phyloP scores from a whole-genome alignment of 64 coral and sea anemone genomes.

The Dendronephthya gigantea region DNA sequence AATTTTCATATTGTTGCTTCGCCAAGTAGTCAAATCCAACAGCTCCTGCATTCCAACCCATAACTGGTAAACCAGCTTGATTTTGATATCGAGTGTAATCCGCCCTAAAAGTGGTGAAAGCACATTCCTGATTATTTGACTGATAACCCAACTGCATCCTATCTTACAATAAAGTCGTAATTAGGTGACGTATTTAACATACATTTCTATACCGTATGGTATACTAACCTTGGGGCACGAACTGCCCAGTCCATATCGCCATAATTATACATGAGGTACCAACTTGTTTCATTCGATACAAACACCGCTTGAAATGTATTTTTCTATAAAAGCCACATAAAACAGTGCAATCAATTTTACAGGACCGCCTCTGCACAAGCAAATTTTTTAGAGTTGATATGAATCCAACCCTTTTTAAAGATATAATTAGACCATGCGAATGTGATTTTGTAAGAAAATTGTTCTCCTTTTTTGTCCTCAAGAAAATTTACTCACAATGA shows the following conservation, averaged over 20 bases:
- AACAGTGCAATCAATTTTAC: too few species aligned
- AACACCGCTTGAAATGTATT: not conserved
- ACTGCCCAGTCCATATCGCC: conserved; percentile 10
- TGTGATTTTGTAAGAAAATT: too few species aligned
- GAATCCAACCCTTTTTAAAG: too few species aligned
- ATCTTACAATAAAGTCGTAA: not conserved
- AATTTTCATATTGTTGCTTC: not conserved
- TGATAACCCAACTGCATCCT: not conserved
- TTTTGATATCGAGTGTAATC: not conserved
- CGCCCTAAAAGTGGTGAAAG: not conserved
- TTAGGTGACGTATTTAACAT: not conserved
- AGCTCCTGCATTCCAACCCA: not conserved
- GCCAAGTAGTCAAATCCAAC: not conserved
- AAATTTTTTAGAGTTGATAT: too few species aligned
- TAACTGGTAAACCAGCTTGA: not conserved
- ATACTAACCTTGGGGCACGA: not conserved
- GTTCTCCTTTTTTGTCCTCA: not conserved
- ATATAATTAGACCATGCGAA: too few species aligned
- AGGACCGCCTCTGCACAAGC: too few species aligned
- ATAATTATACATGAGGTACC: not conserved
- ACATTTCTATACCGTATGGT: not conserved
- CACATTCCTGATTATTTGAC: not conserved
- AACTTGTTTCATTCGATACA: not conserved
- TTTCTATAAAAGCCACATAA: not conserved
- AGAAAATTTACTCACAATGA: not conserved